phyloP scores from a whole-genome alignment of 2,113 vertebrate genomes.

The Ivindomyrus marchei region DNA sequence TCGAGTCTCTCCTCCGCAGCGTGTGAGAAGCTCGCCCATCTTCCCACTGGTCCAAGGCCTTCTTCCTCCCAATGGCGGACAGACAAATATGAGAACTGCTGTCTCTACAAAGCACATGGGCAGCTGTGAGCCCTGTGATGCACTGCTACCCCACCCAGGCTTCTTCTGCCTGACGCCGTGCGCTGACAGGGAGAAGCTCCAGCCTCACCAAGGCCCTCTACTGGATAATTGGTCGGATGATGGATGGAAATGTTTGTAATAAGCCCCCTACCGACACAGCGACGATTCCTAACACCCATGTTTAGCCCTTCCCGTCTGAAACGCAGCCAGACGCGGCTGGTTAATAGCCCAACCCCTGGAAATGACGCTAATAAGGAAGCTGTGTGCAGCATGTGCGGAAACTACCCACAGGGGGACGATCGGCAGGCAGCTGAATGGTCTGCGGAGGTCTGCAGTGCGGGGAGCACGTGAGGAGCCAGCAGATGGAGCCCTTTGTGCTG shows the following conservation, averaged over 20 bases:
- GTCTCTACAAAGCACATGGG: not conserved
- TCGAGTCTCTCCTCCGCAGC: not conserved
- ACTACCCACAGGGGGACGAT: not conserved
- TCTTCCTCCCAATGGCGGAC: not conserved
- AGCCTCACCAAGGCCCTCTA: not conserved
- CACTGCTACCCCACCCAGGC: not conserved
- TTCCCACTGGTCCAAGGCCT: not conserved
- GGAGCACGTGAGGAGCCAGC: not conserved
- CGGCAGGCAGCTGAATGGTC: not conserved
- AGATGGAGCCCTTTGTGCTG: not conserved
- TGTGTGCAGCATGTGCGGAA: not conserved
- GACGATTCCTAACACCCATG: not conserved
- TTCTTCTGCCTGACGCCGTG: not conserved
- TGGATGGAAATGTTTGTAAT: not conserved
- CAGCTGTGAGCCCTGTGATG: not conserved
- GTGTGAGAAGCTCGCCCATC: not conserved
- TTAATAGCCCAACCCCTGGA: conserved; percentile 1
- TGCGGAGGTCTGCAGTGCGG: not conserved
- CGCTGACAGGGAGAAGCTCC: not conserved
- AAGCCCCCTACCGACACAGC: not conserved
- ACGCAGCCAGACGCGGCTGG: not conserved
- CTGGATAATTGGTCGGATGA: not conserved
- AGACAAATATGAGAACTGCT: not conserved
- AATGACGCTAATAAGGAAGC: not conserved
- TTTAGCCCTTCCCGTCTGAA: not conserved